A percentile compares a stretch with the other conserved stretches of the same genome.
These are phyloP conservation scores for Peromyscus leucopus DNA, from an alignment of 2,113 vertebrate species.

Conservation along the genomic window DNA sequence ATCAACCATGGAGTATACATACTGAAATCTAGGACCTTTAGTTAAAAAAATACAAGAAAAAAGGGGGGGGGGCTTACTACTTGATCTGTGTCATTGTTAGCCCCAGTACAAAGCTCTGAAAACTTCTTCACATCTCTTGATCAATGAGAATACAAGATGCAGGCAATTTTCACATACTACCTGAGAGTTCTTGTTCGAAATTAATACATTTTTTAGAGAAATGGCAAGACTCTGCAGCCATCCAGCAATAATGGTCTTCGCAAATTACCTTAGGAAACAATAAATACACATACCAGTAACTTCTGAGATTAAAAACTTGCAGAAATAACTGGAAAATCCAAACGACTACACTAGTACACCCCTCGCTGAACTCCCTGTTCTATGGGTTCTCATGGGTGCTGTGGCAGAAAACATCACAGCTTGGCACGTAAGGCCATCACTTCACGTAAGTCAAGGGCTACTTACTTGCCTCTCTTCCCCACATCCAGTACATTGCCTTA, in stretches of 20 bases:
- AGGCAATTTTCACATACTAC: not conserved
- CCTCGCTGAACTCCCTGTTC: not conserved
- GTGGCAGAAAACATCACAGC: not conserved
- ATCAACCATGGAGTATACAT: not conserved
- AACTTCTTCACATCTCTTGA: not conserved
- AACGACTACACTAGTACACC: not conserved
- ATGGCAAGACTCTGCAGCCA: not conserved
- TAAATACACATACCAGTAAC: not conserved
- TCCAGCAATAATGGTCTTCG: not conserved
- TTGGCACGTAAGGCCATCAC: not conserved
- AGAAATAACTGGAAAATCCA: not conserved
- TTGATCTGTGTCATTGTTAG: not conserved
- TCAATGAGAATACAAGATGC: not conserved
- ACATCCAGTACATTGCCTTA: not conserved
- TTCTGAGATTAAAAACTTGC: not conserved
- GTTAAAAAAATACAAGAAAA: not conserved
- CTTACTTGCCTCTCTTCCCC: not conserved
- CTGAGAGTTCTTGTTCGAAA: not conserved
- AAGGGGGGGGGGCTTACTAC: no score
- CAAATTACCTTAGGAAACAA: not conserved
- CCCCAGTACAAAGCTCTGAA: not conserved
- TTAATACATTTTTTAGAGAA: slow-evolving; percentile 25
- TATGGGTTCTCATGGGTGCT: not conserved
- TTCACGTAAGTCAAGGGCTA: not conserved
- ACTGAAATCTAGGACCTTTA: not conserved